A percentile compares a stretch with the other conserved stretches of the same genome.
Evolutionary conservation across 1,140 invertebrate genomes (phyloP).

Genomic region (Antheraea pernyi): DNA sequence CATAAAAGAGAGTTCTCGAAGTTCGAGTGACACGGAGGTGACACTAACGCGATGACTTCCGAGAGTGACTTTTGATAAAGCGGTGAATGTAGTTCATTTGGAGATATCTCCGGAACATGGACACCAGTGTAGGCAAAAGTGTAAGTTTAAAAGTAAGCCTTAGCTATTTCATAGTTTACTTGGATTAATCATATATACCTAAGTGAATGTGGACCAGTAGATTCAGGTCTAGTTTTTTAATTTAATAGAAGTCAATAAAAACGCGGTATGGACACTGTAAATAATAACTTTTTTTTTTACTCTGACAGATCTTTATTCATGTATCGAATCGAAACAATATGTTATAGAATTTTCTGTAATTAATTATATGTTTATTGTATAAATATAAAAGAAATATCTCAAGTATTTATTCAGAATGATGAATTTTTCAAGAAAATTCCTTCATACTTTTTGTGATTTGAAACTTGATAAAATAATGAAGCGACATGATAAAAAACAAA

Average conservation of each 20-base stretch:
- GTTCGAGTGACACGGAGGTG: conserved; percentile 77
- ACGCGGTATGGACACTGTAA: not conserved
- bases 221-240: conserved; percentile 38
- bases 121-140: conserved; percentile 41
- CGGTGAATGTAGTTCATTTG: conserved; percentile 62
- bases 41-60: conserved; percentile 76
- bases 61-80: conserved; percentile 62
- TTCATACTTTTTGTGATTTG: too few relatives aligned
- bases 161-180: conserved; percentile 36
- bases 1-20: conserved; percentile 77
- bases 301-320: not conserved
- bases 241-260: not conserved
- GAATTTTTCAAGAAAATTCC: too few relatives aligned
- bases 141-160: conserved; percentile 31
- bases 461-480: too few relatives aligned
- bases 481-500: too few relatives aligned
- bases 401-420: too few relatives aligned
- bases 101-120: conserved; percentile 41
- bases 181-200: conserved; percentile 12
- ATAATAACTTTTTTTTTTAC: not conserved
- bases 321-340: too few relatives aligned
- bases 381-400: too few relatives aligned
- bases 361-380: too few relatives aligned
- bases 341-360: too few relatives aligned
- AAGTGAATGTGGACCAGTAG: conserved; percentile 64